Evolutionary conservation across 2,888 invertebrate genomes (phyloP), one percentile per base, ranked within the genome.

Genomic region (Atherix ibis): DNA sequence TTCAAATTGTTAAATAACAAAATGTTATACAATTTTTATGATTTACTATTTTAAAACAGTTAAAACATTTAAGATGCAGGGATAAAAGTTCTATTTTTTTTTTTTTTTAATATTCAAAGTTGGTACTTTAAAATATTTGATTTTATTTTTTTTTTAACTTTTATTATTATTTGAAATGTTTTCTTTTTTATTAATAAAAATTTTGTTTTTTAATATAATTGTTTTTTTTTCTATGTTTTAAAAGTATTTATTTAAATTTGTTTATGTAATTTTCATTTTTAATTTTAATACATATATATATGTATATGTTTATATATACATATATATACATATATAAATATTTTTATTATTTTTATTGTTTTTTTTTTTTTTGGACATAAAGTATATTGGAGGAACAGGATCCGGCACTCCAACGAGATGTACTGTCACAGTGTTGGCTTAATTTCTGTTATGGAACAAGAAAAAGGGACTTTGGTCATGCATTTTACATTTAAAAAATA

Each of bases 401-500:
- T 51, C 49, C 51, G 49, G 48, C 49, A 48, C 48, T 52, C 51
- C 51, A 52, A 46, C 50, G 46, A 46, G 45, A 50, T 46, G 47
- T 50, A 35, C 35, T 32, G 22, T 33, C 31, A 48, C 47, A 46
- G 44, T 48, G 49, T 47, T 46, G 48, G 49, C 45, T 48, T 50
- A 51, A 45, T 52, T 46, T 48, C 52, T 52, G 51, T 48, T 50
- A 48, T 51, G 45, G 48, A 48, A 51, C 47, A 49, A 51, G 46
- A 49, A 47, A 31, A 35, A 32, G 38, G 40, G 40, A 37, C 33
- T 34, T 36, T 32, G 31, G 31, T 40, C 37, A 40, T 40, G 37
- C 40, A 41, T 32, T 24, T n/a, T 31, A 15, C 18, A 19, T 15
- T 24, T 24, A n/a, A 16, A 28, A 14, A 13, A 14, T 28, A n/a